Percentiles rank a stretch among this genome's conserved stretches.
These are phyloP conservation scores for Melopsittacus undulatus DNA, from an alignment of 2,797 vertebrate species.

Conservation along the genomic window DNA sequence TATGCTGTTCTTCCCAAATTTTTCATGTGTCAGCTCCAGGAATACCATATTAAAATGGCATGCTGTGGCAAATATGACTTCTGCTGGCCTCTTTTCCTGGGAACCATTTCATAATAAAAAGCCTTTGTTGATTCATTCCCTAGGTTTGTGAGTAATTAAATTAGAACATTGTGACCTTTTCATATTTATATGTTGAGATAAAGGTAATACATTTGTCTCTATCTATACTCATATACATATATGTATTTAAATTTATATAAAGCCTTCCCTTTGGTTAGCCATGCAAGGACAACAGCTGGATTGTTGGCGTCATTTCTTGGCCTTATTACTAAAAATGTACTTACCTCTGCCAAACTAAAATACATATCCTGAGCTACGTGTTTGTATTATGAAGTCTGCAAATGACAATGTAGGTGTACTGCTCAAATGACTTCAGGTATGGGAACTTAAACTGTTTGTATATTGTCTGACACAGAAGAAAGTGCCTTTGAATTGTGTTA, in stretches of 20 bases:
- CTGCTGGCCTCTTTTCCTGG: not conserved
- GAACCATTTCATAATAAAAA: not conserved
- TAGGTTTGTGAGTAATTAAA: not conserved
- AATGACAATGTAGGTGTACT: not conserved
- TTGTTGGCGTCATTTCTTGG: not conserved
- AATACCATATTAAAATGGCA: not conserved
- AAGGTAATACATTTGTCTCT: not conserved
- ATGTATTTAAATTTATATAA: accelerated
- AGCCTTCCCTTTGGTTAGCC: not conserved
- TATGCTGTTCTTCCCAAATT: not conserved
- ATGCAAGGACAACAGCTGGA: not conserved
- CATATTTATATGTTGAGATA: not conserved
- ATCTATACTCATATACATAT: accelerated
- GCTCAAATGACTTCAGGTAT: not conserved
- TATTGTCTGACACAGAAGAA: not conserved
- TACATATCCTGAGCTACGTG: not conserved
- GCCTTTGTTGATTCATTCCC: not conserved
- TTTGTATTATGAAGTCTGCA: not conserved
- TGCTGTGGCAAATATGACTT: not conserved
- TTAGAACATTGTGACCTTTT: not conserved
- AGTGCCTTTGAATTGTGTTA: not conserved
- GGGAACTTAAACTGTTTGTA: not conserved
- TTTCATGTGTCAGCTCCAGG: not conserved
- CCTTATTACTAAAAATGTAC: not conserved
- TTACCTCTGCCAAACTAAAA: not conserved